A percentile compares a stretch with the other conserved stretches of the same genome.
These are phyloP conservation scores for Phymorhynchus buccinoides DNA, from an alignment of 1,140 invertebrate species.

Conservation along the genomic window DNA sequence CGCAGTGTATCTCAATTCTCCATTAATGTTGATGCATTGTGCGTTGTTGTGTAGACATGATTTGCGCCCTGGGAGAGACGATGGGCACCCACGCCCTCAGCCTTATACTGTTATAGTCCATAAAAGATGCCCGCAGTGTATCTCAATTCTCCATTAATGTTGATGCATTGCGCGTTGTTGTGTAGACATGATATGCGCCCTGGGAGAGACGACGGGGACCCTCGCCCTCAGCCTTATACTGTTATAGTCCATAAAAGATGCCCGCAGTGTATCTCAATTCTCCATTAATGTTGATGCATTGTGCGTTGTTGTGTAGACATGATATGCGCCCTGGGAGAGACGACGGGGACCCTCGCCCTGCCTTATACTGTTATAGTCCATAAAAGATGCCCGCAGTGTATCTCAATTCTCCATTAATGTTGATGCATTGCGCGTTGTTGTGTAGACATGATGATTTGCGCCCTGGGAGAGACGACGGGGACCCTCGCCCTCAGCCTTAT, in stretches of 20 bases:
- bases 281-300: too few species aligned
- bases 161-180: neutral
- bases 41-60: neutral
- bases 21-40: neutral
- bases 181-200: neutral
- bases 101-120: too few species aligned
- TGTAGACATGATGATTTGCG: slow-evolving; percentile 93
- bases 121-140: neutral
- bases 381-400: too few species aligned
- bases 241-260: too few species aligned
- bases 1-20: neutral
- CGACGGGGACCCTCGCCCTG: slow-evolving; percentile 85
- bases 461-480: slow-evolving; percentile 92
- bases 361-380: too few species aligned
- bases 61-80: too few species aligned
- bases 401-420: neutral
- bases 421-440: slow-evolving; percentile 39
- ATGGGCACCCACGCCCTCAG: too few species aligned
- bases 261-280: too few species aligned
- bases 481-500: slow-evolving; percentile 80
- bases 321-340: slow-evolving; percentile 93
- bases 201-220: too few species aligned
- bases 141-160: neutral
- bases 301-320: too few species aligned
- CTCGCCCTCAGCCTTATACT: too few species aligned